Evolutionary conservation across 1,140 invertebrate genomes (phyloP).

Genomic region (Drosophila erecta): DNA sequence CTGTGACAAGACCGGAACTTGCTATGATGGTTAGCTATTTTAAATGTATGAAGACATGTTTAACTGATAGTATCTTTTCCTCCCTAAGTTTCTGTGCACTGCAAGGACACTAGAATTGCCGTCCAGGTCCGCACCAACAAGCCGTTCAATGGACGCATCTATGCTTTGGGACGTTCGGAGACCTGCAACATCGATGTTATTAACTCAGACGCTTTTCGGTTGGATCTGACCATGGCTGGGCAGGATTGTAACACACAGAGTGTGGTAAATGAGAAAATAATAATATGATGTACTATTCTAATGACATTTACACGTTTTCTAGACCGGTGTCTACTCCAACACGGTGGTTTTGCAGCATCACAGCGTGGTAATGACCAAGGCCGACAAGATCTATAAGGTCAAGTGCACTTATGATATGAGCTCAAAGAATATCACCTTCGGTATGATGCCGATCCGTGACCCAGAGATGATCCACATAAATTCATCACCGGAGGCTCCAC

Average conservation of each 20-base stretch:
- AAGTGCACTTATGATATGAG: conserved; percentile 98
- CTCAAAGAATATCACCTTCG: conserved; percentile 97
- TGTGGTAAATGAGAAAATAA: conserved; percentile 88
- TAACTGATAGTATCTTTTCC: conserved; percentile 41
- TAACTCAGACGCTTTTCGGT: conserved; percentile 95
- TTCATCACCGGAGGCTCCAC: conserved; percentile 96
- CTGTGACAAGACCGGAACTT: conserved; percentile 97
- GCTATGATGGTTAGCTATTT: conserved; percentile 92
- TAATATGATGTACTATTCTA: neutral
- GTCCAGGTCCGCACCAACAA: conserved; percentile 96
- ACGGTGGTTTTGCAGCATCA: conserved; percentile 97
- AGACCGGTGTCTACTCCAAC: conserved; percentile 97
- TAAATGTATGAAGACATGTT: neutral
- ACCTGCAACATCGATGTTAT: conserved; percentile 97
- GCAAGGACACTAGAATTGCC: conserved; percentile 96
- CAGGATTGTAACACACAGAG: conserved; percentile 97
- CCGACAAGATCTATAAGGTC: conserved; percentile 98
- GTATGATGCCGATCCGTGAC: conserved; percentile 98
- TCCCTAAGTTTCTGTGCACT: conserved; percentile 93
- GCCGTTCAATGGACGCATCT: conserved; percentile 97
- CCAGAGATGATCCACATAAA: conserved; percentile 98
- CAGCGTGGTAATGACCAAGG: conserved; percentile 98
- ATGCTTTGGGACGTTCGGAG: conserved; percentile 95
- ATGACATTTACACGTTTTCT: conserved; percentile 75
- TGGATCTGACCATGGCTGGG: conserved; percentile 96